These are phyloP conservation scores for Alligator sinensis DNA, from an alignment of 2,113 vertebrate species.

Conservation along the genomic window DNA sequence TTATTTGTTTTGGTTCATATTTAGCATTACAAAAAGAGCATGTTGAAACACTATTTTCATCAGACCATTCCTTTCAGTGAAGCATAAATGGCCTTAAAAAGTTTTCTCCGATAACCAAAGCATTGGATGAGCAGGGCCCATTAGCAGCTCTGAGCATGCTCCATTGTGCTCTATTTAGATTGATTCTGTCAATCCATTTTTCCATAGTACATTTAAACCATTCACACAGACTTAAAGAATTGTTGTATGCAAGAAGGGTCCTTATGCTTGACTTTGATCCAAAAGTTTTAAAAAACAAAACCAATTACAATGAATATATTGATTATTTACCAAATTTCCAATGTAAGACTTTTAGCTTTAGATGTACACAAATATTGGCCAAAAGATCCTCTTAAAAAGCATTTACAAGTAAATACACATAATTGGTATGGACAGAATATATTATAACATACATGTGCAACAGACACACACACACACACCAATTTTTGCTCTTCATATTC, in stretches of 20 bases:
- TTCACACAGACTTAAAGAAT: background rate
- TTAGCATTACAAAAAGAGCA: background rate
- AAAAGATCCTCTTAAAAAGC: background rate
- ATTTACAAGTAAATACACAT: fast-evolving
- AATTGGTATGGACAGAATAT: background rate
- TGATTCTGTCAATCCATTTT: background rate
- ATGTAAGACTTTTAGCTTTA: background rate
- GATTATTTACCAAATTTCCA: background rate
- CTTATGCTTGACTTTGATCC: background rate
- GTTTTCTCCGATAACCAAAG: background rate
- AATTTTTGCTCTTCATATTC: background rate
- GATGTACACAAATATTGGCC: background rate
- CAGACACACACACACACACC: background rate
- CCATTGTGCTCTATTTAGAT: background rate
- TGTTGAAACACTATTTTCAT: background rate
- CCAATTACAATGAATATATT: background rate
- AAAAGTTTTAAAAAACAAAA: background rate
- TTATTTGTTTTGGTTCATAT: background rate
- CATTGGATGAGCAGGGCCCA: background rate
- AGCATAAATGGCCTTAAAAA: background rate
- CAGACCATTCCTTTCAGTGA: background rate
- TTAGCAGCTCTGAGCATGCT: background rate
- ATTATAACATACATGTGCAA: background rate
- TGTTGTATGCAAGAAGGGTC: background rate
- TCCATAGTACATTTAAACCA: background rate